phyloP scores from a whole-genome alignment of 2,797 vertebrate genomes.

The Betta splendens region DNA sequence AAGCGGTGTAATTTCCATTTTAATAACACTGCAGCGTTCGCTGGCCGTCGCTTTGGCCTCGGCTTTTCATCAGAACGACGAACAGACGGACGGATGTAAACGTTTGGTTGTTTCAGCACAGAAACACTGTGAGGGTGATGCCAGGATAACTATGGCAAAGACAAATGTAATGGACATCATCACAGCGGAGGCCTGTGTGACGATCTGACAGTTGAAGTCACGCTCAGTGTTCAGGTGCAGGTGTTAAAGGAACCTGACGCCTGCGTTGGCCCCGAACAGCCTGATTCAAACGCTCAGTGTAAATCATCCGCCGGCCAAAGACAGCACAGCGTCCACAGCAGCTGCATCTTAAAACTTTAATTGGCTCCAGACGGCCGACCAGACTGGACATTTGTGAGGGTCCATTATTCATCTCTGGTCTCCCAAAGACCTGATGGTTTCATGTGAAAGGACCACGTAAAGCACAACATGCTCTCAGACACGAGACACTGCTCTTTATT shows the following conservation, averaged over 20 bases:
- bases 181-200: too few relatives aligned
- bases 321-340: constrained; percentile 61
- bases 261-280: too few relatives aligned
- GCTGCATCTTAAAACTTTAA: constrained; percentile 79
- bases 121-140: not conserved
- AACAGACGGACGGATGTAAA: constrained; percentile 3
- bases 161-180: too few relatives aligned
- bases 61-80: constrained; percentile 26
- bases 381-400: constrained; percentile 72
- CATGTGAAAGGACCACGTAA: constrained; percentile 38
- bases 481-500: constrained; percentile 4
- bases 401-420: constrained; percentile 69
- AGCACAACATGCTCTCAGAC: constrained; percentile 4
- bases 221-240: too few relatives aligned
- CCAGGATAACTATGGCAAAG: not conserved
- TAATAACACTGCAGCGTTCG: constrained; percentile 44
- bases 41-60: constrained; percentile 21
- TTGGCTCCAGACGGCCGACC: constrained; percentile 66
- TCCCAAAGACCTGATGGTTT: constrained; percentile 49
- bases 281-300: constrained; percentile 20
- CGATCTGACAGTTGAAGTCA: too few relatives aligned
- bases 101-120: too few relatives aligned
- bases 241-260: too few relatives aligned
- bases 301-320: constrained; percentile 55
- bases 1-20: constrained; percentile 50